A percentile compares a stretch with the other conserved stretches of the same genome.
Conservation (phyloP, 2,113 vertebrate species). For the Paralichthys olivaceus region DNA sequence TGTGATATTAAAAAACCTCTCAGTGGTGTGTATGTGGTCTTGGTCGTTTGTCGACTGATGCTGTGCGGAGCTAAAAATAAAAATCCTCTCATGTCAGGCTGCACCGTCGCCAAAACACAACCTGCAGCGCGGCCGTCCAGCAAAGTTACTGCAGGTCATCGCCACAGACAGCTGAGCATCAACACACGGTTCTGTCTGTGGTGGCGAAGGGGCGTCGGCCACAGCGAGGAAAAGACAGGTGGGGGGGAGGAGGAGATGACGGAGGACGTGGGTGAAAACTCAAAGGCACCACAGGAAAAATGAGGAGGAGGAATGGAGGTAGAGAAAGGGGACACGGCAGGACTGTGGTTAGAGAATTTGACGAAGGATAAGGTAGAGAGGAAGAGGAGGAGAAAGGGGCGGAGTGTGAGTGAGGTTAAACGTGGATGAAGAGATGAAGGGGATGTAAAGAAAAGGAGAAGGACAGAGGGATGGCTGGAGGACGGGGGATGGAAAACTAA, state of each 20-base stretch:
- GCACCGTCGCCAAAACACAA: neutral
- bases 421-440: conserved; percentile 28
- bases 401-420: neutral
- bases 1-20: too few species aligned
- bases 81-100: neutral
- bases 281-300: neutral
- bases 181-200: neutral
- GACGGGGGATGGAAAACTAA: neutral
- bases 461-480: neutral
- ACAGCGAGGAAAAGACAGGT: too few species aligned
- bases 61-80: neutral
- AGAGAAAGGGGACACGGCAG: neutral
- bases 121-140: neutral
- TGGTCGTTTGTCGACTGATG: neutral
- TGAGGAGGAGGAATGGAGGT: neutral
- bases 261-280: neutral
- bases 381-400: conserved; percentile 12
- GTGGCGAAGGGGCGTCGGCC: too few species aligned
- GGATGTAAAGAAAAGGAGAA: neutral
- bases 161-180: neutral
- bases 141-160: neutral
- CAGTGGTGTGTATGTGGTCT: neutral
- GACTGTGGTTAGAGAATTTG: neutral
- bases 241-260: too few species aligned
- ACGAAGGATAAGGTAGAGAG: neutral